phyloP scores from a whole-genome alignment of 2,888 invertebrate genomes.

The Drosophila crucigera region DNA sequence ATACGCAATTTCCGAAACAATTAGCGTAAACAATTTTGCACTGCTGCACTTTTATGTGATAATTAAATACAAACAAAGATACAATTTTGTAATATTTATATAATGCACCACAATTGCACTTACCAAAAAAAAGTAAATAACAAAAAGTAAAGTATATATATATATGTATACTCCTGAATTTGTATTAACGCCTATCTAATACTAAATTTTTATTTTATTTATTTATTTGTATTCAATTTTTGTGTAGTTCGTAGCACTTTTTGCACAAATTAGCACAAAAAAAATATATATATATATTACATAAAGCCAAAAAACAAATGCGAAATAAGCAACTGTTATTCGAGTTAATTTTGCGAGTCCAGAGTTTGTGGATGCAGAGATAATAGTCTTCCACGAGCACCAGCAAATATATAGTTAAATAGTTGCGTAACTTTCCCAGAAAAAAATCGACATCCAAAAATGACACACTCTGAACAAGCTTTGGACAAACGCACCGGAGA shows the following conservation, averaged over 20 bases:
- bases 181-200: conserved; percentile 57
- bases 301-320: conserved; percentile 20
- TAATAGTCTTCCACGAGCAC: conserved; percentile 55
- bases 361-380: conserved; percentile 46
- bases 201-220: conserved; percentile 27
- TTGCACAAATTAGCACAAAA: conserved; percentile 51
- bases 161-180: conserved; percentile 39
- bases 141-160: not conserved
- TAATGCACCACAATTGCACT: conserved; percentile 74
- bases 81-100: conserved; percentile 48
- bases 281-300: conserved; percentile 2
- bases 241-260: conserved; percentile 47
- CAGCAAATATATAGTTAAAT: conserved; percentile 13
- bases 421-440: conserved; percentile 3
- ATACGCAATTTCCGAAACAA: conserved; percentile 59
- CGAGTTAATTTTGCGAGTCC: conserved; percentile 26
- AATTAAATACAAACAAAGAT: conserved; percentile 56
- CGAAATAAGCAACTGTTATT: conserved; percentile 24
- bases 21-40: conserved; percentile 69
- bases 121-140: conserved; percentile 35
- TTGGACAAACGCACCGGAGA: conserved; percentile 48
- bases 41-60: conserved; percentile 78
- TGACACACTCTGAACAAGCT: conserved; percentile 35
- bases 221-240: conserved; percentile 25
- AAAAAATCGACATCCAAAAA: conserved; percentile 8